Base-by-base conservation (phyloP, 2,888 invertebrate genomes). In the Drosophila infuscata region DNA sequence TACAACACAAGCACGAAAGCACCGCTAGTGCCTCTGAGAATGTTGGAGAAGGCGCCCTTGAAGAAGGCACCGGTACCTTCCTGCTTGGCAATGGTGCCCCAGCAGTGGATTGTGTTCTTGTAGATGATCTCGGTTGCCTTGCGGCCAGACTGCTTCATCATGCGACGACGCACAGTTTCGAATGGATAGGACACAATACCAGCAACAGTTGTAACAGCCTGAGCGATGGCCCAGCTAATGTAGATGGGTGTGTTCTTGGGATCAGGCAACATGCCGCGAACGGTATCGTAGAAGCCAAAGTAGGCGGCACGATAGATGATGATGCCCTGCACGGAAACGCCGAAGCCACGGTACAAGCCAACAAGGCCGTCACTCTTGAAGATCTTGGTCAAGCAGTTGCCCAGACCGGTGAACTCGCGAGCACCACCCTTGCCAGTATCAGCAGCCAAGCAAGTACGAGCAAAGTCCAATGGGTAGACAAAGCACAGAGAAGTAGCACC, bases 111-210 rank as follows among this genome's bases (percentile, higher is more conserved):
- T 72, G 99, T 98, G 94, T 95, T 96, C 95, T 97, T 98, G 96
- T 98, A 98, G 91, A 97, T 94, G 84, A 97, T 95, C 70, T 98
- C 97, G 79, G 94, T 94, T 94, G 96, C 95, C 91, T 95, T 96
- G 88, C 97, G 96, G 76, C 98, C 98, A 89, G 98, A 98, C 94
- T 98, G 98, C 99, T 99, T 99, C 99, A 99, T 99, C 98, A 99
- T 98, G 94, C 99, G 96, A 95, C 99, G 96, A 94, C 98, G 96
- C 91, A 97, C 96, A 51, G 99, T 99, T 94, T 99, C 99, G 94
- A 99, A 97, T 92, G 99, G 99, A 95, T 99, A 99, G 67, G 98
- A 98, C 82, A 98, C 96, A 93, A 99, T 96, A 93, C 99, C 99
- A 84, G 98, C 96, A 82, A 97, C 95, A 79, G 98, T 96, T 82